These are phyloP conservation scores for Cylas formicarius DNA, from an alignment of 1,140 invertebrate species.

Conservation along the genomic window DNA sequence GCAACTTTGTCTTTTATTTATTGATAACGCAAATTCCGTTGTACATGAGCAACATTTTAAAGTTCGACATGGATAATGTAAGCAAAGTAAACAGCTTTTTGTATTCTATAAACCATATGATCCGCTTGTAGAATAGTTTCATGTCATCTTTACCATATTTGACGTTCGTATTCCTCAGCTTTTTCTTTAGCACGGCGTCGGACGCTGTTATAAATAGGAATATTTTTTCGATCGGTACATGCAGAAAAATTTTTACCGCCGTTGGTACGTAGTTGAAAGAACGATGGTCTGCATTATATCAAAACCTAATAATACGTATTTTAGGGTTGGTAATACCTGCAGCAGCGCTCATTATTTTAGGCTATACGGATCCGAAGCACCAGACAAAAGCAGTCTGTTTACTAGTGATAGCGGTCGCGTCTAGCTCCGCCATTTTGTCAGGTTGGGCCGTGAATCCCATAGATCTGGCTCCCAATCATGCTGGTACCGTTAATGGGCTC, in stretches of 20 bases:
- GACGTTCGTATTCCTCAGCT: constrained; percentile 59
- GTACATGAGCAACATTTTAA: constrained; percentile 76
- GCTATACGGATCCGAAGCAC: constrained; percentile 49
- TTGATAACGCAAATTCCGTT: constrained; percentile 84
- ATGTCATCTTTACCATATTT: constrained; percentile 76
- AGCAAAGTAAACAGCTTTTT: constrained; percentile 54
- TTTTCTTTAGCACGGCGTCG: constrained; percentile 54
- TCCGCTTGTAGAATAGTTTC: constrained; percentile 59
- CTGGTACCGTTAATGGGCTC: constrained; percentile 65
- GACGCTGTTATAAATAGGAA: constrained; percentile 54
- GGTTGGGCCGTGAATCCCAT: constrained; percentile 63
- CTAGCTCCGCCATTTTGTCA: constrained; percentile 65
- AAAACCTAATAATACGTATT: constrained; percentile 1
- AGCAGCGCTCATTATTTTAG: constrained; percentile 52
- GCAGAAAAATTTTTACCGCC: constrained; percentile 59
- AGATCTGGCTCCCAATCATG: constrained; percentile 64
- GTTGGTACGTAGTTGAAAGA: constrained; percentile 45
- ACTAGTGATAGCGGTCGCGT: constrained; percentile 60
- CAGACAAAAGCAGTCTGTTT: constrained; percentile 49
- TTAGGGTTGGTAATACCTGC: constrained; percentile 53
- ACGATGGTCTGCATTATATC: neutral
- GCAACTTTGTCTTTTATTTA: constrained; percentile 91
- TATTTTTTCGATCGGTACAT: constrained; percentile 36
- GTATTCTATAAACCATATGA: constrained; percentile 52
- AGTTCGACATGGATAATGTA: constrained; percentile 63